phyloP scores from a whole-genome alignment of 1,140 invertebrate genomes.

The Atopsyche davidsoni region DNA sequence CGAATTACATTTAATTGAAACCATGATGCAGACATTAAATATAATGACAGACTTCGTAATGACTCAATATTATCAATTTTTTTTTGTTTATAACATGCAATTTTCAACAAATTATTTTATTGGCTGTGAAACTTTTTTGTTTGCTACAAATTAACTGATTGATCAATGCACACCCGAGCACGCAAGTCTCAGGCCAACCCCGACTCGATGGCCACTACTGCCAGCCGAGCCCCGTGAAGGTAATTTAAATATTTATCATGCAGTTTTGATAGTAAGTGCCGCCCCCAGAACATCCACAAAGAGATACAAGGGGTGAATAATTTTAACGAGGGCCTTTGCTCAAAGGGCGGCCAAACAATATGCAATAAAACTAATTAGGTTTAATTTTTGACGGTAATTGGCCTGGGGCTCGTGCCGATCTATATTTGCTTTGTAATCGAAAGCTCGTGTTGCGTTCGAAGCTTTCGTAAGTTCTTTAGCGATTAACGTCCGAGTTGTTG shows the following conservation, averaged over 20 bases:
- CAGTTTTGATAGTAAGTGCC: constrained; percentile 29
- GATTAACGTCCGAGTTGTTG: too few relatives aligned
- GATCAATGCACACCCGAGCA: too few relatives aligned
- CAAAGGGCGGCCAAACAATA: constrained; percentile 29
- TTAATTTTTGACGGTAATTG: constrained; percentile 31
- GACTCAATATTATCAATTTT: too few relatives aligned
- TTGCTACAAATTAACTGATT: too few relatives aligned
- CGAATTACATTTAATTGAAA: too few relatives aligned
- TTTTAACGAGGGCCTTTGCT: constrained; percentile 26
- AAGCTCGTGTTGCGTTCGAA: constrained; percentile 6
- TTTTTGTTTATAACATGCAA: too few relatives aligned
- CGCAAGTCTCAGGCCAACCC: too few relatives aligned
- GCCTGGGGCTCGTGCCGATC: constrained; percentile 11
- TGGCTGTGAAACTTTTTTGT: too few relatives aligned
- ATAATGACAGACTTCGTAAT: too few relatives aligned
- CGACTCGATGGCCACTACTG: too few relatives aligned
- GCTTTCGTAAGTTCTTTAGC: background rate
- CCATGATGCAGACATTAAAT: too few relatives aligned
- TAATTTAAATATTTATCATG: constrained; percentile 31
- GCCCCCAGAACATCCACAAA: constrained; percentile 18
- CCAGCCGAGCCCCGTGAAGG: constrained; percentile 21
- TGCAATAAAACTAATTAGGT: constrained; percentile 31
- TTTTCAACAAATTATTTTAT: too few relatives aligned
- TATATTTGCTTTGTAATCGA: constrained; percentile 25
- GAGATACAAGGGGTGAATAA: constrained; percentile 27